Percentiles rank a stretch among this genome's conserved stretches.
Conservation (phyloP, 2,797 vertebrate species). For the Amblyraja radiata region DNA sequence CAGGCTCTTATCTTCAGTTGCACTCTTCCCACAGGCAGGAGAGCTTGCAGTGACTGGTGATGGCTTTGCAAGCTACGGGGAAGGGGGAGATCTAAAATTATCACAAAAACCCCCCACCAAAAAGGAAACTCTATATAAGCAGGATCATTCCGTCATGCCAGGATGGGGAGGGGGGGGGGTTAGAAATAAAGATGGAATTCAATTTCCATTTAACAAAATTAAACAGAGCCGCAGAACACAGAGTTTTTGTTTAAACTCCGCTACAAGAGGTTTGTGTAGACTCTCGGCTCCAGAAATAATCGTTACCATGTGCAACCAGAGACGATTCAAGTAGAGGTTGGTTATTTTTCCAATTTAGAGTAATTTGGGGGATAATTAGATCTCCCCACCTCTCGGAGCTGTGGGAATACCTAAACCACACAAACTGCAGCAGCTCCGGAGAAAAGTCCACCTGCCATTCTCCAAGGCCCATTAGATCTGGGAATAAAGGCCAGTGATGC, state of each 20-base stretch:
- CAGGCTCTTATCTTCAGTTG: neutral
- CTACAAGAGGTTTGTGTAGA: neutral
- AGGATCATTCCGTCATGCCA: neutral
- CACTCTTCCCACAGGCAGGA: neutral
- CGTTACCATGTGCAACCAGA: constrained; percentile 7
- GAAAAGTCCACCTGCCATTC: neutral
- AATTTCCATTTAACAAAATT: neutral
- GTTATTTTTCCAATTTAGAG: neutral
- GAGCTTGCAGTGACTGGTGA: neutral
- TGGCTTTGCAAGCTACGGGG: neutral
- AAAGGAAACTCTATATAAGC: neutral
- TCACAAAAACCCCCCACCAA: neutral
- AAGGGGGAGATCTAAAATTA: neutral
- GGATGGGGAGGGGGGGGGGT: neutral
- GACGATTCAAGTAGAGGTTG: neutral
- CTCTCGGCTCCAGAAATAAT: constrained; percentile 1
- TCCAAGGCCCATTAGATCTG: neutral
- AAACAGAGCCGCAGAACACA: neutral
- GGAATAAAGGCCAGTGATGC: neutral
- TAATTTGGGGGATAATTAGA: neutral
- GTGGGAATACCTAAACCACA: neutral
- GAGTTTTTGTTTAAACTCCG: neutral
- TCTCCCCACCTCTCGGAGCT: neutral
- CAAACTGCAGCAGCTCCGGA: neutral
- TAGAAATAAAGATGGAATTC: neutral